These are phyloP conservation scores for Lordiphosa mommai DNA, from an alignment of 1,140 invertebrate genomes.

Conservation along the genomic window DNA sequence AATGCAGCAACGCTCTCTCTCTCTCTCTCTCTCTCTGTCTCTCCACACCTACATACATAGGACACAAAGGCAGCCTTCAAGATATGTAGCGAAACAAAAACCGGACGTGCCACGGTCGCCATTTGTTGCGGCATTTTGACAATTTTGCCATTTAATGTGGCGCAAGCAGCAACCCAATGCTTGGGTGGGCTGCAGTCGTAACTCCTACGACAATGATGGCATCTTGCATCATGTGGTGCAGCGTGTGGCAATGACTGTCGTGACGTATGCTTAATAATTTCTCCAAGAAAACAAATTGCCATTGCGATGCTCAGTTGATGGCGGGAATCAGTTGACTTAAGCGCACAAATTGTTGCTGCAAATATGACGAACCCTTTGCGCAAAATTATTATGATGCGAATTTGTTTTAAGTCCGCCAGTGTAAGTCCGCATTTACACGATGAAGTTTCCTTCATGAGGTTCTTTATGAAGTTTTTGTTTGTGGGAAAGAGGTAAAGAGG, in stretches of 20 bases:
- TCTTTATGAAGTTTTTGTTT: no score
- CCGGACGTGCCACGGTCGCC: slow-evolving; percentile 53
- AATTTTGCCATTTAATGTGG: slow-evolving; percentile 60
- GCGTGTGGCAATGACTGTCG: slow-evolving; percentile 7
- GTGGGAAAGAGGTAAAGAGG: no score
- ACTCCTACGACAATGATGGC: slow-evolving; percentile 10
- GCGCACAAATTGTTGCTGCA: no score
- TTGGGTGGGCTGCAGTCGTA: background rate
- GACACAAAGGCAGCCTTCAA: slow-evolving; percentile 24
- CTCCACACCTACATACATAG: slow-evolving; percentile 19
- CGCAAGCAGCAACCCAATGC: slow-evolving; percentile 15
- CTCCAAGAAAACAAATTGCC: slow-evolving; percentile 13
- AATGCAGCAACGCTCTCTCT: slow-evolving; percentile 9
- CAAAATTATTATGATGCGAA: no score
- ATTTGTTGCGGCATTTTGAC: slow-evolving; percentile 70
- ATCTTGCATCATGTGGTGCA: slow-evolving; percentile 13
- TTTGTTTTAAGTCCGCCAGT: no score
- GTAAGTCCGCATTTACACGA: no score
- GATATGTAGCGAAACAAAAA: slow-evolving; percentile 23
- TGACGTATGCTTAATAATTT: slow-evolving; percentile 30
- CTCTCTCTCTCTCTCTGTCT: background rate
- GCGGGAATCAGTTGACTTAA: no score
- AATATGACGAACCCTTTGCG: no score
- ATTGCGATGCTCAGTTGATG: background rate
- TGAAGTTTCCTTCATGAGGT: no score